phyloP scores from a whole-genome alignment of 1,140 invertebrate species.

The Leptinotarsa defecta region DNA sequence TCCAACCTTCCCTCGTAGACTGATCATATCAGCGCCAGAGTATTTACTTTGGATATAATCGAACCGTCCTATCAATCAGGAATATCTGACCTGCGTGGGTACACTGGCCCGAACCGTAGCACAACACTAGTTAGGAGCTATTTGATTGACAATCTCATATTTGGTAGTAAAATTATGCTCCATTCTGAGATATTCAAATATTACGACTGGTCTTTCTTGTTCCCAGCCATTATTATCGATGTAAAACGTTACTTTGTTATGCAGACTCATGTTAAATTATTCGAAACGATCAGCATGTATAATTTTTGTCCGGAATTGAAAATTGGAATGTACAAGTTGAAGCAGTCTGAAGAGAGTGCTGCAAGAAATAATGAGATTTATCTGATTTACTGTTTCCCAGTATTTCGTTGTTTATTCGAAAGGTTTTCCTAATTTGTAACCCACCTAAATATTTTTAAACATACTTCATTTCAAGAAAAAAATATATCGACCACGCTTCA shows the following conservation, averaged over 20 bases:
- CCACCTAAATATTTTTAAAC: no score
- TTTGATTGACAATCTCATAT: constrained; percentile 6
- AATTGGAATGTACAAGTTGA: not conserved
- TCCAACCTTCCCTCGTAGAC: not conserved
- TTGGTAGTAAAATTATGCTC: constrained; percentile 6
- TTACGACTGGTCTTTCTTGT: constrained; percentile 1
- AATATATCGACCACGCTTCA: no score
- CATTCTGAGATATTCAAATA: not conserved
- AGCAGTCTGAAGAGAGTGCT: not conserved
- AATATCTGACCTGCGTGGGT: constrained; percentile 5
- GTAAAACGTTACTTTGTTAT: constrained; percentile 8
- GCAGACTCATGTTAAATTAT: not conserved
- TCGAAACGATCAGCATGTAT: constrained; percentile 3
- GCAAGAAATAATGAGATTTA: no score
- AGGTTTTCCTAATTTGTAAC: no score
- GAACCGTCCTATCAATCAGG: not conserved
- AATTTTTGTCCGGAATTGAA: constrained; percentile 1
- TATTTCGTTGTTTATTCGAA: no score
- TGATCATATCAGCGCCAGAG: not conserved
- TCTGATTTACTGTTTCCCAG: no score
- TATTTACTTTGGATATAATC: constrained; percentile 4
- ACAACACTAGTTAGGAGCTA: not conserved
- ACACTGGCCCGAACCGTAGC: not conserved
- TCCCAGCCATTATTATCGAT: constrained; percentile 5
- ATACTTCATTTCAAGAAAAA: no score